Evolutionary conservation across 2,797 vertebrate species (phyloP), one percentile per base, ranked within the genome.

Genomic region (Clarias fuscus): DNA sequence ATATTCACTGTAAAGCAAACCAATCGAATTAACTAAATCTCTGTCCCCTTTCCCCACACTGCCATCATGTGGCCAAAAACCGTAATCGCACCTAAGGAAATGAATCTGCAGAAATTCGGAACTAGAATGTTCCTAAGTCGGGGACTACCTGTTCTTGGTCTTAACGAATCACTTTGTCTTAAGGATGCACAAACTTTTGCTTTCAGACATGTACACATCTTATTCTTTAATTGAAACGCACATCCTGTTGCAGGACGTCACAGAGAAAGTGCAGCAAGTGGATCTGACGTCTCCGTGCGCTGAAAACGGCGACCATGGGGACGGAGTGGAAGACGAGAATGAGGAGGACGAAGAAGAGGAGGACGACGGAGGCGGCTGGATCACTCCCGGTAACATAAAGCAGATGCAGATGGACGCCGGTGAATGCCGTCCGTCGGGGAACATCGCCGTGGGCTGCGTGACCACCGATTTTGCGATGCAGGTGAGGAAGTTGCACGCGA

Each of bases 381-480:
- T 99, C 93, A 99, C 97, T 0, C 98, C 98, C 53, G 94, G 95
- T 75, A 99, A 99, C 93, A 95, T 99, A 90, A 94, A 92, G 87
- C 96, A 96, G 89, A 92, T 97, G 68, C 97, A 96, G 92, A 94
- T 96, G 93, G 96, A 97, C 8, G 72, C 90, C 0, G 94, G 94
- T 22, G 93, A 94, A 87, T 95, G 93, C 0, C 91, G 94, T 0
- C 81, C 92, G 0, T 92, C 96, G 0, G 43, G 88, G 0, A 90
- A 94, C 0, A 89, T 99, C 85, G 94, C 40, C 82, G 98, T 99
- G 0, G 98, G 97, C 84, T 99, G 98, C 3, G 86, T 99, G 92
- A 99, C 98, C 82, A 98, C 97, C 0, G 98, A 99, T 92, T 99
- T 99, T 0, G 97, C 98, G 89, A 98, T 99, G 98, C 98, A 99